Conservation (phyloP, 35 echinoderm and acorn worm species). For the Apostichopus californicus region DNA sequence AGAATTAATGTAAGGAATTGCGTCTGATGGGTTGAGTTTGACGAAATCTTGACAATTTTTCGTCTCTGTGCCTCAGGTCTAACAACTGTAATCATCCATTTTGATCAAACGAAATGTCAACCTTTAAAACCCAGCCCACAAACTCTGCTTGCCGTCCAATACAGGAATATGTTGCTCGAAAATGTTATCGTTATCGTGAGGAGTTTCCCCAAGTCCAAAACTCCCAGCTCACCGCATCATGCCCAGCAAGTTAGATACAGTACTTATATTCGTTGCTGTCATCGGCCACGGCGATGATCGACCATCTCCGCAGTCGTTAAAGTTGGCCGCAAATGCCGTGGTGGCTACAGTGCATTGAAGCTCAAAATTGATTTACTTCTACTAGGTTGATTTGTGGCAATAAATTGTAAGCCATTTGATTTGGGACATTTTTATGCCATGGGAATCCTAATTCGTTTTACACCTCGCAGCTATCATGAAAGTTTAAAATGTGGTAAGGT, state of each 20-base stretch:
- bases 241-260: not conserved
- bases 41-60: too few relatives aligned
- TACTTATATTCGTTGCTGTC: not conserved
- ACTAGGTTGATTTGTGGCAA: constrained; percentile 39
- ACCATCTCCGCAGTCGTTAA: not conserved
- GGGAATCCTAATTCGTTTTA: constrained; percentile 61
- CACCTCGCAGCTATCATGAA: constrained; percentile 55
- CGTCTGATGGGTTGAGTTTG: too few relatives aligned
- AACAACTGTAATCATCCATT: too few relatives aligned
- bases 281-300: not conserved
- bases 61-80: too few relatives aligned
- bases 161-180: not conserved
- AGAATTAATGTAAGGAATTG: too few relatives aligned
- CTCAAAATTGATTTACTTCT: constrained; percentile 61
- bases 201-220: not conserved
- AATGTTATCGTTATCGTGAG: constrained; percentile 4
- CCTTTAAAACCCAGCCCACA: not conserved
- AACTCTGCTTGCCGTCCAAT: not conserved
- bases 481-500: constrained; percentile 49
- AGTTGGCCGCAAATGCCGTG: constrained; percentile 8
- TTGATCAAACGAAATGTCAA: too few relatives aligned
- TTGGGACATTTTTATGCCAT: constrained; percentile 46
- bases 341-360: constrained; percentile 30
- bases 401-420: constrained; percentile 51
- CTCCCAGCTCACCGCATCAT: not conserved